phyloP scores from a whole-genome alignment of 2,888 invertebrate genomes.

The Xanthorhoe spadicearia region DNA sequence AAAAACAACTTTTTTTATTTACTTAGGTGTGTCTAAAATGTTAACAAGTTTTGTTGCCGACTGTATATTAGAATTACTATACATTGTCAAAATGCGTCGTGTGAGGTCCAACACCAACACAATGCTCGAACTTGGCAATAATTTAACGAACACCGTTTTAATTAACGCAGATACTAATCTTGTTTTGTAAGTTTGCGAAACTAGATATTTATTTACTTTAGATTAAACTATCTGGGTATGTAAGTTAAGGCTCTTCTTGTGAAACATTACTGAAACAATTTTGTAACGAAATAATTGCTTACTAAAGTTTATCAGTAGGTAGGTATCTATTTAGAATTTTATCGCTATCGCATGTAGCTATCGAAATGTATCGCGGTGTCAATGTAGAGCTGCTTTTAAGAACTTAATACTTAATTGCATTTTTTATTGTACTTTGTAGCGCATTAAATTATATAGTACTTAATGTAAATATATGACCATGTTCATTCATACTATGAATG shows the following conservation, averaged over 20 bases:
- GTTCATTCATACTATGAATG: not conserved
- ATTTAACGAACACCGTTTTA: conserved; percentile 20
- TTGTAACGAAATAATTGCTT: not conserved
- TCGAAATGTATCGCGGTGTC: no score
- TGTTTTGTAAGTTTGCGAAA: conserved; percentile 30
- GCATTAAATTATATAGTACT: not conserved
- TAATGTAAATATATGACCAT: not conserved
- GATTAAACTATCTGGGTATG: conserved; percentile 16
- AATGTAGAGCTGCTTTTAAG: no score
- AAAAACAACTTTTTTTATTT: no score
- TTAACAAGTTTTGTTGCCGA: no score
- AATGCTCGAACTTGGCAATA: conserved; percentile 3
- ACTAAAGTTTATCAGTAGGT: not conserved
- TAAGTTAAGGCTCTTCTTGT: not conserved
- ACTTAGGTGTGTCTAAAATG: no score
- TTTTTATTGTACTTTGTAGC: not conserved
- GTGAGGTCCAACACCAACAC: not conserved
- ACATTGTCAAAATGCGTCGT: not conserved
- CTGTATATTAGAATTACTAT: no score
- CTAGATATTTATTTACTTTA: conserved; percentile 26
- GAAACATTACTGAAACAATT: not conserved
- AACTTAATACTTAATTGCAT: no score
- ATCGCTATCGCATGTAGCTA: no score
- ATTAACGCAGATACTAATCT: conserved; percentile 27
- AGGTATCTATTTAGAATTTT: no score